phyloP scores from a whole-genome alignment of 2,888 invertebrate genomes.

The Volucella bombylans region DNA sequence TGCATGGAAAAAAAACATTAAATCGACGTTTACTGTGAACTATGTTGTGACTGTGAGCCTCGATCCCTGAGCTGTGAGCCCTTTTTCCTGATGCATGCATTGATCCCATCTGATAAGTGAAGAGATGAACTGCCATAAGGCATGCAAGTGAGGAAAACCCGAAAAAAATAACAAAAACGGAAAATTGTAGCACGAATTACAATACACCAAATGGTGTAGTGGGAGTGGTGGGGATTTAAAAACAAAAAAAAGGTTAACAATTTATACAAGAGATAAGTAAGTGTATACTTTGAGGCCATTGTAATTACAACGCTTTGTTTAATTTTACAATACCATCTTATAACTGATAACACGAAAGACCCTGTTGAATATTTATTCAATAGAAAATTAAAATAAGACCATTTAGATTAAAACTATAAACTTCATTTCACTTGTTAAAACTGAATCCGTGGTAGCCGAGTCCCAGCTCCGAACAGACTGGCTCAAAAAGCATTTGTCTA shows the following conservation, averaged over 20 bases:
- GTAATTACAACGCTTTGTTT: too few relatives aligned
- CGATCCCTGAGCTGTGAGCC: background rate
- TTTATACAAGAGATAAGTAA: too few relatives aligned
- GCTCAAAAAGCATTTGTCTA: too few relatives aligned
- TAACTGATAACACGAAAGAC: too few relatives aligned
- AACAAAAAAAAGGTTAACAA: background rate
- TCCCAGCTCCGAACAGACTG: too few relatives aligned
- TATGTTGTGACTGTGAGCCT: background rate
- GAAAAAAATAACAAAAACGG: background rate
- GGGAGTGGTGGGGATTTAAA: background rate
- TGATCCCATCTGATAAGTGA: slow-evolving; percentile 58
- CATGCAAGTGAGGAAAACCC: slow-evolving; percentile 28
- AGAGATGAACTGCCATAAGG: slow-evolving; percentile 67
- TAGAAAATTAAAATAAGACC: too few relatives aligned
- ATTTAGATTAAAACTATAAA: too few relatives aligned
- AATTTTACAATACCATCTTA: too few relatives aligned
- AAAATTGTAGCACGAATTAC: slow-evolving; percentile 44
- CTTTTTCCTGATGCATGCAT: slow-evolving; percentile 53
- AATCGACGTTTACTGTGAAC: slow-evolving; percentile 42
- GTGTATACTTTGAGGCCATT: too few relatives aligned
- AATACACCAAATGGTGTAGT: background rate
- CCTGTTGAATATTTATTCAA: too few relatives aligned
- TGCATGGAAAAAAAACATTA: slow-evolving; percentile 65
- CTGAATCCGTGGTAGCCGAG: too few relatives aligned
- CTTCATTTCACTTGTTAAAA: too few relatives aligned